A percentile compares a stretch with the other conserved stretches of the same genome.
Evolutionary conservation across 2,113 vertebrate genomes (phyloP).

Genomic region (Kryptolebias marmoratus): DNA sequence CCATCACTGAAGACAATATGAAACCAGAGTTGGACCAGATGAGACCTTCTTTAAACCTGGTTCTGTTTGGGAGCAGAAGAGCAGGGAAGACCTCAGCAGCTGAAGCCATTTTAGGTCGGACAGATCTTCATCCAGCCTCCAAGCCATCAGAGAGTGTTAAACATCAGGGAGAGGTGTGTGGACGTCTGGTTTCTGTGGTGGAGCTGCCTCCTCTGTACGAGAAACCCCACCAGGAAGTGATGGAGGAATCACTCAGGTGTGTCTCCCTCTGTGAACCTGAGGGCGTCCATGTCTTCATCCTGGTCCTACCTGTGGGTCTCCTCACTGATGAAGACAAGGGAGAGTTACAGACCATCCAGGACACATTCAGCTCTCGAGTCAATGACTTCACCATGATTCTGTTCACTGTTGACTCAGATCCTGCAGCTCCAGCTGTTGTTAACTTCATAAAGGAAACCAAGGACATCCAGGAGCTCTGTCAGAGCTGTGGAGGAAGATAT

Average conservation of each 20-base stretch:
- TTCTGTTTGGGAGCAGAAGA: too few species aligned
- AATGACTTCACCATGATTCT: constrained; percentile 37
- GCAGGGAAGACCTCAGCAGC: too few species aligned
- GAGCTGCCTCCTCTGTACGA: constrained; percentile 28
- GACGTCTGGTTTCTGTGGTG: constrained; percentile 31
- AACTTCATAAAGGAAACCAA: constrained; percentile 24
- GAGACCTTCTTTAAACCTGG: too few species aligned
- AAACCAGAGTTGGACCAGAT: too few species aligned
- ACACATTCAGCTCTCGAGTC: constrained; percentile 13
- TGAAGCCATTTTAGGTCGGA: too few species aligned
- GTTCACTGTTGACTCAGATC: constrained; percentile 12
- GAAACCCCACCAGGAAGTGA: neutral
- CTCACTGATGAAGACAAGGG: too few species aligned
- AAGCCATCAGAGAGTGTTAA: neutral
- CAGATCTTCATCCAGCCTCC: too few species aligned
- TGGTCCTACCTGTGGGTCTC: too few species aligned
- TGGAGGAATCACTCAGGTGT: neutral
- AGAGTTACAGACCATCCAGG: constrained; percentile 10
- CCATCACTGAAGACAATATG: too few species aligned
- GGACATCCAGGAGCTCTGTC: constrained; percentile 1
- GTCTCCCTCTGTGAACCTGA: constrained; percentile 35
- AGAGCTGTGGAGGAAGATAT: constrained; percentile 8
- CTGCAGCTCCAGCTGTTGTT: neutral
- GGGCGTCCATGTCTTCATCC: neutral
- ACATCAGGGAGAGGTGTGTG: constrained; percentile 34